Conservation (phyloP, 2,797 vertebrate genomes). For the Orestias chungarensis region DNA sequence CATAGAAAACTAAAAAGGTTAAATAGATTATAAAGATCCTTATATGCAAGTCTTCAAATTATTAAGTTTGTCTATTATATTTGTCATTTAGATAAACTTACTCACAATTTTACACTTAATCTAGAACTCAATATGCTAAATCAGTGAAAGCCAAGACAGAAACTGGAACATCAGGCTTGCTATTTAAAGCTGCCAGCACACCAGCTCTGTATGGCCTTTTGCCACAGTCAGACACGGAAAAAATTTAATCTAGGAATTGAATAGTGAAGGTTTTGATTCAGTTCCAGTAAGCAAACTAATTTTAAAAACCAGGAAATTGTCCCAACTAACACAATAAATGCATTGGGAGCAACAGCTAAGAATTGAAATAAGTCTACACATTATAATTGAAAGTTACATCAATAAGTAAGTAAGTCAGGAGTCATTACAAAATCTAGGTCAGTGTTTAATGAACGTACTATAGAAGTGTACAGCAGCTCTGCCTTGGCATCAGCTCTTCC, state of each 20-base stretch:
- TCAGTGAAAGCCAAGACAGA: neutral
- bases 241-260: neutral
- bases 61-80: neutral
- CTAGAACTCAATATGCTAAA: neutral
- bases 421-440: neutral
- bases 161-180: constrained; percentile 1
- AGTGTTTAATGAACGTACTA: neutral
- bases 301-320: neutral
- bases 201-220: neutral
- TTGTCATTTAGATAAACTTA: neutral
- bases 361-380: neutral
- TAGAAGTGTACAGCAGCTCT: neutral
- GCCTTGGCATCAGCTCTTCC: neutral
- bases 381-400: neutral
- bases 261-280: neutral
- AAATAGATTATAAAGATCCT: neutral
- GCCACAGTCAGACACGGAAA: neutral
- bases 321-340: neutral
- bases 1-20: neutral
- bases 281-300: neutral
- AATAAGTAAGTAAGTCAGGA: neutral
- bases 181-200: neutral
- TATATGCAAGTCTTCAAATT: neutral
- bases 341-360: neutral
- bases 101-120: neutral